A percentile compares a stretch with the other conserved stretches of the same genome.
These are phyloP conservation scores for Gallinago stenura DNA, from an alignment of 2,797 vertebrate genomes.

Conservation along the genomic window DNA sequence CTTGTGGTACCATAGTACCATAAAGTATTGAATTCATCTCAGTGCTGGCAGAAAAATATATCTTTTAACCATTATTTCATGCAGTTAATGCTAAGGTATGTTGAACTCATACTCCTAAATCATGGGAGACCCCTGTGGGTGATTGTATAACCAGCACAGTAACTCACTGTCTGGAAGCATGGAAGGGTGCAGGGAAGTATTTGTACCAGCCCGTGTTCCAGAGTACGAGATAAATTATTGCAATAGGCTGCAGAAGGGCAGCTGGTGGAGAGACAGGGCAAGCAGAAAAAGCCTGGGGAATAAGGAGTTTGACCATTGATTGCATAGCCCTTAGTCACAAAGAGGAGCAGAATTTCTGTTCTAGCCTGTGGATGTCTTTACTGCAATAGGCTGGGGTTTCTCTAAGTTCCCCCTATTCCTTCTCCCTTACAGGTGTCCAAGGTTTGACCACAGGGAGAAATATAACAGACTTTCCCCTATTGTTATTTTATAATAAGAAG, in stretches of 20 bases:
- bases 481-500: neutral
- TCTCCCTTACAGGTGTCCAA: neutral
- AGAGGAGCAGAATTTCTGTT: neutral
- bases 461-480: neutral
- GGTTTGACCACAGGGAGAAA: neutral
- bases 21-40: neutral
- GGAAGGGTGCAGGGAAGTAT: neutral
- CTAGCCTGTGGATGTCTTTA: neutral
- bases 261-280: neutral
- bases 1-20: neutral
- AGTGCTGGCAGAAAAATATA: neutral
- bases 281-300: neutral
- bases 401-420: neutral
- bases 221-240: neutral
- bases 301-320: neutral
- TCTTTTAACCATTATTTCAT: neutral
- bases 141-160: neutral
- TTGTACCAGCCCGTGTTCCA: neutral
- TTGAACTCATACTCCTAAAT: rapidly evolving
- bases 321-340: neutral
- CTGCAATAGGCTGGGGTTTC: neutral
- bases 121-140: rapidly evolving
- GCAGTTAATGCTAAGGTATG: neutral
- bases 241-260: neutral
- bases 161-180: neutral